A percentile compares a stretch with the other conserved stretches of the same genome.
Evolutionary conservation across 2,113 vertebrate species (phyloP).

Genomic region (Grantiella picta): DNA sequence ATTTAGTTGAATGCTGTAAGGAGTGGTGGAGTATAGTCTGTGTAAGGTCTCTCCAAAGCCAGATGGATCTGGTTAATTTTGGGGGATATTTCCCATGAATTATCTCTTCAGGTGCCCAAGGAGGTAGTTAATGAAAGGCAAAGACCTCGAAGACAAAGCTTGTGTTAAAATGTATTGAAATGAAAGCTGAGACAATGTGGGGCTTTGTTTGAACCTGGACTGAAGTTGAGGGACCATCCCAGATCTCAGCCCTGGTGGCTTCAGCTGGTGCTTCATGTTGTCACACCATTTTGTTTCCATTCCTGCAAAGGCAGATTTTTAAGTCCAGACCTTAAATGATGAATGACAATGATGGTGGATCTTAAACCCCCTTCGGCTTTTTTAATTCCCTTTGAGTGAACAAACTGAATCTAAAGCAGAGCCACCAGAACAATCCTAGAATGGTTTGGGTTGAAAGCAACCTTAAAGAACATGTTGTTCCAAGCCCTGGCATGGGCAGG

Average conservation of each 20-base stretch:
- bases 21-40: background rate
- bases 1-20: background rate
- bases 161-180: background rate
- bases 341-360: background rate
- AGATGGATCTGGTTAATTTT: background rate
- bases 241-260: background rate
- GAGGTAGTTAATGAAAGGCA: background rate
- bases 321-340: background rate
- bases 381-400: background rate
- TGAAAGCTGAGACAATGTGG: background rate
- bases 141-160: background rate
- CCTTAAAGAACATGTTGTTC: background rate
- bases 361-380: background rate
- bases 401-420: background rate
- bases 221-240: background rate
- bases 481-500: background rate
- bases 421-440: background rate
- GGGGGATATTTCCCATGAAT: background rate
- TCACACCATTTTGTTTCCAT: fast-evolving
- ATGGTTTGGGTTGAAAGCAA: background rate
- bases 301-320: background rate
- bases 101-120: background rate
- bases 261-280: background rate
- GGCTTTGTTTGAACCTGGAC: background rate
- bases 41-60: background rate